Evolutionary conservation across 2,797 vertebrate species (phyloP).

Genomic region (Brotula barbata): DNA sequence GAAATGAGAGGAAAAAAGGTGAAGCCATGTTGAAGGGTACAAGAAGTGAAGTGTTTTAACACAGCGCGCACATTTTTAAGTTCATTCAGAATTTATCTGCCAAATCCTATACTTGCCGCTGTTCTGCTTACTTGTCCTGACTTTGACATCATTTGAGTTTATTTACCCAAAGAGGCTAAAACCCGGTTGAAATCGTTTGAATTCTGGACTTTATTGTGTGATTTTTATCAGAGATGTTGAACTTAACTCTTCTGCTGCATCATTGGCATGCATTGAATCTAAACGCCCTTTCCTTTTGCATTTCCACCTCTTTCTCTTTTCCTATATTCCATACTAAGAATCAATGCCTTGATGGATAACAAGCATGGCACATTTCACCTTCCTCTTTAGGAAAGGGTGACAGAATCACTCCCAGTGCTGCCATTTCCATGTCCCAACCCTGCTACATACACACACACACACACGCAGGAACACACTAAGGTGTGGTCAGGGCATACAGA

Average conservation of each 20-base stretch:
- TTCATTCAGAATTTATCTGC: neutral
- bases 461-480: slow-evolving; percentile 24
- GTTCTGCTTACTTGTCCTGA: neutral
- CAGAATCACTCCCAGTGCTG: slow-evolving; percentile 80
- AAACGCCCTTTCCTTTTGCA: slow-evolving; percentile 38
- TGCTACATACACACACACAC: slow-evolving; percentile 54
- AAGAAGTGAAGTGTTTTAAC: neutral
- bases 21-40: slow-evolving; percentile 7
- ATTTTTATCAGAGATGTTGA: slow-evolving; percentile 5
- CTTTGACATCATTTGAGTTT: no score
- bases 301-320: slow-evolving; percentile 34
- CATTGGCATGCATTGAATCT: slow-evolving; percentile 10
- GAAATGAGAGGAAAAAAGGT: slow-evolving; percentile 11
- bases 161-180: no score
- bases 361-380: slow-evolving; percentile 80
- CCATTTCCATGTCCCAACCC: slow-evolving; percentile 79
- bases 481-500: slow-evolving; percentile 66
- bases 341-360: slow-evolving; percentile 87
- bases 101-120: neutral
- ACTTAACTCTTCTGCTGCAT: slow-evolving; percentile 18
- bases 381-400: slow-evolving; percentile 81
- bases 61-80: no score
- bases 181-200: no score
- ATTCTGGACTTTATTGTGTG: no score
- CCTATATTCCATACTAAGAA: slow-evolving; percentile 60